Percentiles rank a stretch among this genome's conserved stretches.
Evolutionary conservation across 1,140 invertebrate genomes (phyloP).

Genomic region (Micrasema minimum): DNA sequence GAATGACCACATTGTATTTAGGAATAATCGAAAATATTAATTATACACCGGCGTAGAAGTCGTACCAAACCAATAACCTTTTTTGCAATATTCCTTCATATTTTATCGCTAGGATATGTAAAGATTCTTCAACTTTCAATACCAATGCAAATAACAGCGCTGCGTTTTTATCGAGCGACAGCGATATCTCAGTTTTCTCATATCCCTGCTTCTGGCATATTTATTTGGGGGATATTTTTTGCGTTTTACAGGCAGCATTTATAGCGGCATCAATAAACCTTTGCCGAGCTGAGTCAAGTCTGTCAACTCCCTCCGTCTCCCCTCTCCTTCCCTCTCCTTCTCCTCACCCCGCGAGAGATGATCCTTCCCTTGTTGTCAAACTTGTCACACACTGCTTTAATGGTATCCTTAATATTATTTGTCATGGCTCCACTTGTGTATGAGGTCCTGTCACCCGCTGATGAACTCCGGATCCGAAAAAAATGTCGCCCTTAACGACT

Average conservation of each 20-base stretch:
- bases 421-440: constrained; percentile 36
- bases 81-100: too few relatives aligned
- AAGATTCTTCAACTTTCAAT: constrained; percentile 17
- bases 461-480: too few relatives aligned
- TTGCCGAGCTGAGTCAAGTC: constrained; percentile 26
- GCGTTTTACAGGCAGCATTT: constrained; percentile 30
- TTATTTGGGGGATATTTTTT: constrained; percentile 36
- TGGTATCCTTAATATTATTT: constrained; percentile 40
- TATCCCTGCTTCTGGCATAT: constrained; percentile 30
- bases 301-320: constrained; percentile 10
- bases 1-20: too few relatives aligned
- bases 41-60: too few relatives aligned
- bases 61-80: too few relatives aligned
- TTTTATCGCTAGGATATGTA: constrained; percentile 21
- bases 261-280: constrained; percentile 30
- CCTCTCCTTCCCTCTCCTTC: too few relatives aligned
- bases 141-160: too few relatives aligned
- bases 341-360: constrained; percentile 39
- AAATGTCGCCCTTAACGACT: too few relatives aligned
- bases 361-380: constrained; percentile 47
- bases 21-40: too few relatives aligned
- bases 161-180: constrained; percentile 24
- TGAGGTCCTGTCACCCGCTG: too few relatives aligned
- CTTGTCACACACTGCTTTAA: constrained; percentile 50
- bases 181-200: constrained; percentile 30